Evolutionary conservation across 1,140 invertebrate genomes (phyloP), one percentile per base, ranked within the genome.

Genomic region (Tetramorium parvispinum): DNA sequence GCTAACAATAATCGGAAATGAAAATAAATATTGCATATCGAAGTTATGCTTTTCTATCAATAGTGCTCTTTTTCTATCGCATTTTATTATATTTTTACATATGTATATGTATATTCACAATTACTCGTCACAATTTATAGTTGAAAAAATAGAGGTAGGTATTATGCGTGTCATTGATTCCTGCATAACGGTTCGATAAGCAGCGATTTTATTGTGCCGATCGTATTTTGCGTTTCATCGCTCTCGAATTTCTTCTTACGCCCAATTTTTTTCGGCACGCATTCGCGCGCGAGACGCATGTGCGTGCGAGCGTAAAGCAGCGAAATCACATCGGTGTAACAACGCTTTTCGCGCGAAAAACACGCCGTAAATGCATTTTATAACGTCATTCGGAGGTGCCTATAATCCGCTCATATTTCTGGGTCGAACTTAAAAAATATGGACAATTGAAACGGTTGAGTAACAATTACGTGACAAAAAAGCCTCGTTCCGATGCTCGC

Each of bases 281-380:
- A 53, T 53, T 0, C 16, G 32, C 21, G 49, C 16, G 10, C 37
- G 51, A 70, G n/a, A 68, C 61, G 32, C n/a, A 16, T 51, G 6
- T 75, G n/a, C 24, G 11, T 6, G 63, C 63, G 51, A 7, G 40
- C 37, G 40, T 59, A 75, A 75, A 85, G 24, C 40, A 76, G 24
- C n/a, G 40, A 85, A 79, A 57, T 57, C 61, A 68, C 21, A 66
- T 68, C 24, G 40, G 32, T 37, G 49, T 27, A 71, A 70, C 65
- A 53, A 81, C 16, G 21, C 24, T 57, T 68, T 68, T 66, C 21
- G 46, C 40, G 40, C 46, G 32, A 66, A 83, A 83, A 83, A 66
- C 27, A 70, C 51, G 46, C 57, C n/a, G 63, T 82, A 81, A 71
- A 85, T 81, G 43, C 37, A 37, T 46, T 85, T 85, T 81, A 81